Evolutionary conservation across 2,888 invertebrate genomes (phyloP).

Genomic region (Prionchulus punctatus): DNA sequence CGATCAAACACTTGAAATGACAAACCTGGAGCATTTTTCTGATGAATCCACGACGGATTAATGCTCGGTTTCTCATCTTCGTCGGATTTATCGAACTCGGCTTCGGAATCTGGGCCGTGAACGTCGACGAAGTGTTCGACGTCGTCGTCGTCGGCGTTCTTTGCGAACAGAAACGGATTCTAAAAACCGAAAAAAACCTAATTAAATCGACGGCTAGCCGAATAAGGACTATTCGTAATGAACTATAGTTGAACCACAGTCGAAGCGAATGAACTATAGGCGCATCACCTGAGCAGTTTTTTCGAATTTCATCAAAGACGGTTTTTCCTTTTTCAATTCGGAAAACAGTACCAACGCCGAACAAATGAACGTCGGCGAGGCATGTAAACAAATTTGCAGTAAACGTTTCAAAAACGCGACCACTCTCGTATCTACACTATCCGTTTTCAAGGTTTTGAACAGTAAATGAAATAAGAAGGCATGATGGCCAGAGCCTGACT

Average conservation of each 20-base stretch:
- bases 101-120: slow-evolving; percentile 22
- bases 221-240: background rate
- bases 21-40: slow-evolving; percentile 5
- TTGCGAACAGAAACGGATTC: background rate
- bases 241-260: background rate
- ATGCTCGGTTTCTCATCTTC: background rate
- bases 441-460: slow-evolving; percentile 64
- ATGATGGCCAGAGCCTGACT: slow-evolving; percentile 39
- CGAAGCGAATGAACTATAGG: slow-evolving; percentile 12
- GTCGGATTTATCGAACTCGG: slow-evolving; percentile 9
- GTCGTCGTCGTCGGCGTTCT: slow-evolving; percentile 32
- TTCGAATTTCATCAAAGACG: slow-evolving; percentile 21
- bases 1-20: too few species aligned
- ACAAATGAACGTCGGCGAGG: slow-evolving; percentile 59
- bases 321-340: slow-evolving; percentile 43
- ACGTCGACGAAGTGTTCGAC: slow-evolving; percentile 36
- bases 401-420: slow-evolving; percentile 70
- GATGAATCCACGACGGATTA: slow-evolving; percentile 18
- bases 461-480: slow-evolving; percentile 66
- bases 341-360: slow-evolving; percentile 63
- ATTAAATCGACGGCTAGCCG: background rate
- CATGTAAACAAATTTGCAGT: slow-evolving; percentile 49
- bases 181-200: slow-evolving; percentile 2
- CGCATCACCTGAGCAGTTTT: slow-evolving; percentile 21
- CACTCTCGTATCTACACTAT: slow-evolving; percentile 52